A percentile compares a stretch with the other conserved stretches of the same genome.
These are phyloP conservation scores for Gopherus evgoodei DNA, from an alignment of 2,113 vertebrate genomes.

Conservation along the genomic window DNA sequence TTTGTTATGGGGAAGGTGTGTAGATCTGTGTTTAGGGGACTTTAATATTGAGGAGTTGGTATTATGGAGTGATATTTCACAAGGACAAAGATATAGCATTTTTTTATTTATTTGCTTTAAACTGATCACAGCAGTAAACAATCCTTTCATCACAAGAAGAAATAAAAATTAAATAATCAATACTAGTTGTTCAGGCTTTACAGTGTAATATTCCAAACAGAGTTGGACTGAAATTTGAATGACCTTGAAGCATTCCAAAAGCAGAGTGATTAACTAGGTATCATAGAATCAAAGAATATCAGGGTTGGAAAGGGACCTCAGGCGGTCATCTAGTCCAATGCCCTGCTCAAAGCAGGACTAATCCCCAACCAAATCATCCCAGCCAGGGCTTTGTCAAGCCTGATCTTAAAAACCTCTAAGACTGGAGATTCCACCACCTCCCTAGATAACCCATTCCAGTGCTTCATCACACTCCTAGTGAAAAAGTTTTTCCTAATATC, in stretches of 20 bases:
- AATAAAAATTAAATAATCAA: background rate
- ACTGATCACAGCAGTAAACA: slow-evolving; percentile 2
- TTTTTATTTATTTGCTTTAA: background rate
- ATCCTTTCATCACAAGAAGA: background rate
- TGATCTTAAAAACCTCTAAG: too few relatives aligned
- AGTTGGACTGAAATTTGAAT: background rate
- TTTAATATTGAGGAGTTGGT: background rate
- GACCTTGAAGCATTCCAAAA: background rate
- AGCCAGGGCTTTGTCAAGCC: too few relatives aligned
- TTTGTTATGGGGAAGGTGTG: background rate
- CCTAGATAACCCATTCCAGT: too few relatives aligned
- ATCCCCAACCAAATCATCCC: too few relatives aligned
- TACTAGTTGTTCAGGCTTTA: background rate
- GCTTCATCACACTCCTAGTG: too few relatives aligned
- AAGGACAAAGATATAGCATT: background rate
- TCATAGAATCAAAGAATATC: too few relatives aligned
- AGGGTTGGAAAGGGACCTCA: too few relatives aligned
- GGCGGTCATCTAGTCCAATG: too few relatives aligned
- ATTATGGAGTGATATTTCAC: background rate
- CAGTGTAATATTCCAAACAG: background rate
- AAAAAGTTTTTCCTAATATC: too few relatives aligned
- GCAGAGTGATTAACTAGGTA: background rate
- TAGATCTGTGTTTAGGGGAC: background rate
- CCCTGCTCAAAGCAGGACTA: too few relatives aligned
- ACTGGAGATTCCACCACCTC: too few relatives aligned